Evolutionary conservation across 1,140 invertebrate species (phyloP).

Genomic region (Drosophila subpulchrella): DNA sequence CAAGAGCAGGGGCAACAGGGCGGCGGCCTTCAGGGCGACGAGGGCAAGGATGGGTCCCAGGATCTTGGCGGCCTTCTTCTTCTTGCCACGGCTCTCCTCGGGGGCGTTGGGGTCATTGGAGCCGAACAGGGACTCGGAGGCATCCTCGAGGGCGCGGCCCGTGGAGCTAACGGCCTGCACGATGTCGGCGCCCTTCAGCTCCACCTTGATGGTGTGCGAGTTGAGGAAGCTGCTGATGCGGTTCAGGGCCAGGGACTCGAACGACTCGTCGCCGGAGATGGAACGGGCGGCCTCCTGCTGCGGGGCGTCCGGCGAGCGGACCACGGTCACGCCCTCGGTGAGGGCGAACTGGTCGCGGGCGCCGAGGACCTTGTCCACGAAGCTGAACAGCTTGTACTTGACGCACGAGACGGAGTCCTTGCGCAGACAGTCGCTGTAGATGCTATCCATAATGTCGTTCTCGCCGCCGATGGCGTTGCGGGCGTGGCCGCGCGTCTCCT

Average conservation of each 20-base stretch:
- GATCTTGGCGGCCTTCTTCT: slow-evolving; percentile 92
- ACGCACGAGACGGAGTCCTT: slow-evolving; percentile 93
- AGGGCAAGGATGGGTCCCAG: slow-evolving; percentile 91
- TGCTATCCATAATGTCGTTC: slow-evolving; percentile 90
- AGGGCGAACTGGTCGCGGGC: slow-evolving; percentile 91
- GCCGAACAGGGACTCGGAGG: slow-evolving; percentile 87
- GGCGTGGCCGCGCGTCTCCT: slow-evolving; percentile 86
- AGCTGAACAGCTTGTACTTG: slow-evolving; percentile 93
- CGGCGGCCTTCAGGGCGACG: slow-evolving; percentile 91
- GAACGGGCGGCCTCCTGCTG: slow-evolving; percentile 89
- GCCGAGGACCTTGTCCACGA: slow-evolving; percentile 91
- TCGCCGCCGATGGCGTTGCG: slow-evolving; percentile 88
- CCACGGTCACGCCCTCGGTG: slow-evolving; percentile 92
- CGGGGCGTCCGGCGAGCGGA: slow-evolving; percentile 88
- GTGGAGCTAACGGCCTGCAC: slow-evolving; percentile 90
- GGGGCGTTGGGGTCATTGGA: slow-evolving; percentile 85
- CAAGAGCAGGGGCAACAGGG: slow-evolving; percentile 90
- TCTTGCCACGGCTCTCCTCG: slow-evolving; percentile 90
- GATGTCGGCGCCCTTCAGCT: slow-evolving; percentile 93
- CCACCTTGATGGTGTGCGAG: slow-evolving; percentile 92
- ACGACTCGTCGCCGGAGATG: slow-evolving; percentile 87
- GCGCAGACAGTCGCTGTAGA: slow-evolving; percentile 90
- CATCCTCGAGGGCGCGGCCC: slow-evolving; percentile 91
- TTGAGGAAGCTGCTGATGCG: slow-evolving; percentile 90
- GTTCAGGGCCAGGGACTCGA: slow-evolving; percentile 88